Evolutionary conservation across 1,140 invertebrate genomes (phyloP), one percentile per base, ranked within the genome.

Genomic region (Sitophilus oryzae): DNA sequence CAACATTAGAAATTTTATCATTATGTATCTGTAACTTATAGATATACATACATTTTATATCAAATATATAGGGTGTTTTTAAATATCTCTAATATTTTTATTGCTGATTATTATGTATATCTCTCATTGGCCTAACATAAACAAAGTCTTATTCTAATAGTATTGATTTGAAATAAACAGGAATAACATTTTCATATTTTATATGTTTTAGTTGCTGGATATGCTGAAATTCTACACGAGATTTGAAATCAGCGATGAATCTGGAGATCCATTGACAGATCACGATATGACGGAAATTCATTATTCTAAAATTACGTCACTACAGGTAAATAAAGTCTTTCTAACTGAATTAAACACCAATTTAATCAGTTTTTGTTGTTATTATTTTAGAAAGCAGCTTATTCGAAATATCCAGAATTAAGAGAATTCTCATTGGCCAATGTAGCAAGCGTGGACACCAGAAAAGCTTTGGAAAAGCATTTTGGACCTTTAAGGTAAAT

Each of bases 201-300:
- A 69, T 66, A 68, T 66, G 63, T 81, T 82, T 19, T 76, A 98
- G 86, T 75, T 99, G 2, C 71, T 99, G 60, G 89, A 96, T 57
- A 96, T 95, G 84, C 74, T 99, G 9, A 94, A 94, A 70, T 97
- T 98, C 67, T 99, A 99, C 74, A 85, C 91, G 0, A 80, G 89
- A 55, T 99, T 99, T 77, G 97, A 99, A 75, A 98, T 99, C 52
- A 96, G 92, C 73, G 95, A 99, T 70, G 86, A 92, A 62, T 92
- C 87, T 1, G 97, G 97, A 0, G 92, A 97, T 71, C 89, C 94
- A 0, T 76, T 99, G 18, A 94, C 87, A 0, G 90, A 96, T 69
- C 83, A 90, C 58, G 89, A 99, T 66, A 94, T 98, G 81, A 93
- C 89, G 19, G 81, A 93, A 64, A 71, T 89, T 18, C 96, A 99